A percentile compares a stretch with the other conserved stretches of the same genome.
Evolutionary conservation across 2,888 invertebrate species (phyloP).

Genomic region (Acanthosepion esculentum): DNA sequence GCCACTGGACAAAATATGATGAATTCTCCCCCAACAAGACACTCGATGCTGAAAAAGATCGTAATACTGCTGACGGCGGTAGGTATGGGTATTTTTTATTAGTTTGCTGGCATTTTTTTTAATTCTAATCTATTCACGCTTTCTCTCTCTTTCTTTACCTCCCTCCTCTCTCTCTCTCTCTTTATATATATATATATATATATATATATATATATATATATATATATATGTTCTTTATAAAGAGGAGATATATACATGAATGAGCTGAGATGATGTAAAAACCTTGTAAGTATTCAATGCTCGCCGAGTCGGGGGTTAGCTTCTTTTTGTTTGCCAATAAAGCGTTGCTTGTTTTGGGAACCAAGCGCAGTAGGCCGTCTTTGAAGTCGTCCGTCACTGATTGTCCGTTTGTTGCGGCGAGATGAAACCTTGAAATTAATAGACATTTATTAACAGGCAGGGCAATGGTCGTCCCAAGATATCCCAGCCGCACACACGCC

Average conservation of each 20-base stretch:
- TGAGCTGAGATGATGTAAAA: not conserved
- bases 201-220: no score
- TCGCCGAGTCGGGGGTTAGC: not conserved
- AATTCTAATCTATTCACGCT: not conserved
- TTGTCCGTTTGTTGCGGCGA: not conserved
- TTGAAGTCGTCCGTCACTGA: not conserved
- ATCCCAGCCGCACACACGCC: not conserved
- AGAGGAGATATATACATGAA: not conserved
- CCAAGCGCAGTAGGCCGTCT: not conserved
- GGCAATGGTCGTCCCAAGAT: not conserved
- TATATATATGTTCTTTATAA: not conserved
- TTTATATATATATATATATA: no score
- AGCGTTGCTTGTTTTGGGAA: not conserved
- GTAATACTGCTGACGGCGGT: not conserved
- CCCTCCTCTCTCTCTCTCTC: not conserved
- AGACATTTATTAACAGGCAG: not conserved
- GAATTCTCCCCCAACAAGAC: not conserved
- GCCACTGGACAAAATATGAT: not conserved
- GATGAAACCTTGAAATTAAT: slow-evolving; percentile 23
- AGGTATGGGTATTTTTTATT: not conserved
- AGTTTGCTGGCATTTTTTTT: not conserved
- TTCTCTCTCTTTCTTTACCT: not conserved
- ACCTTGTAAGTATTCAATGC: not conserved
- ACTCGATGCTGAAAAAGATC: not conserved
- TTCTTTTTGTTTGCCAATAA: not conserved